These are phyloP conservation scores for Amazona vittata DNA, from an alignment of 2,113 vertebrate genomes.

Conservation along the genomic window DNA sequence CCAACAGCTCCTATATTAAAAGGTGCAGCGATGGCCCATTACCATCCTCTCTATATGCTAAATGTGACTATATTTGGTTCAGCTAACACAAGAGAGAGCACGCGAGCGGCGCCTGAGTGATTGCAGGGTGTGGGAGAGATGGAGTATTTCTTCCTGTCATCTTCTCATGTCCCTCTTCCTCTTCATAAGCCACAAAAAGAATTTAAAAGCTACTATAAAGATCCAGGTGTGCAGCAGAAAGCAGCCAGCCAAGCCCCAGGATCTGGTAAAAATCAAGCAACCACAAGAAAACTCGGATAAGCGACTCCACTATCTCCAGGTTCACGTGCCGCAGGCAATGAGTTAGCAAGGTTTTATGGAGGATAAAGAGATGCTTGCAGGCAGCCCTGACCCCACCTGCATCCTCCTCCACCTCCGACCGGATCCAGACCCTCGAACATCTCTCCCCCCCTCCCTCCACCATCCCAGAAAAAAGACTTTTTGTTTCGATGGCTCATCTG, in stretches of 20 bases:
- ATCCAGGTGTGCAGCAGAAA: background rate
- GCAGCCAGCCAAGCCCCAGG: background rate
- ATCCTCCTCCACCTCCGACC: background rate
- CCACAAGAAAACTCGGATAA: background rate
- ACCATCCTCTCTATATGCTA: slow-evolving; percentile 5
- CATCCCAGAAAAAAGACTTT: background rate
- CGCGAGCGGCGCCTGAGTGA: background rate
- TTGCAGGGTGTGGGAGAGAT: slow-evolving; percentile 29
- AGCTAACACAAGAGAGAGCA: background rate
- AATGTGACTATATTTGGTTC: slow-evolving; percentile 29
- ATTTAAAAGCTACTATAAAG: background rate
- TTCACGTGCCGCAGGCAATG: background rate
- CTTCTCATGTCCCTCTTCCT: background rate
- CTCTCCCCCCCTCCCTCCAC: background rate
- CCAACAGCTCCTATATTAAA: background rate
- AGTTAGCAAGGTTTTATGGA: slow-evolving; percentile 1
- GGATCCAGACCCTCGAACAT: background rate
- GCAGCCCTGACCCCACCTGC: background rate
- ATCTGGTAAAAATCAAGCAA: background rate
- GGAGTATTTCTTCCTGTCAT: background rate
- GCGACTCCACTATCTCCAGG: background rate
- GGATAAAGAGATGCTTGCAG: background rate
- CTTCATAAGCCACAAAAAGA: background rate
- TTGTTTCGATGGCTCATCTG: background rate
- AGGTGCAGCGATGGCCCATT: background rate